Conservation (phyloP, 2,797 vertebrate species). For the Malacoraja senta region DNA sequence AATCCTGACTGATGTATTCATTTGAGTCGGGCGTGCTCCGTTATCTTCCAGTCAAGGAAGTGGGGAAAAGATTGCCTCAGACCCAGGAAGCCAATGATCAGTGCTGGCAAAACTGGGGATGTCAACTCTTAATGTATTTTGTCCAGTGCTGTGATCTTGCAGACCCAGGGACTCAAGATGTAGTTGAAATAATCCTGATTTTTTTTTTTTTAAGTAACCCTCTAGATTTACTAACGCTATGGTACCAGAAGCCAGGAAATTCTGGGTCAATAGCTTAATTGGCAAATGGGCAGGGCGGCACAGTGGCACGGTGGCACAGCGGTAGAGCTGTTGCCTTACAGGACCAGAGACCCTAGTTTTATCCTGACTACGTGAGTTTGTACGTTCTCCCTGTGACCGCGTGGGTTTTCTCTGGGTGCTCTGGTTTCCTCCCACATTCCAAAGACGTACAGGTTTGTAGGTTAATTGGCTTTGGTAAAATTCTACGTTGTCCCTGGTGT, state of each 20-base stretch:
- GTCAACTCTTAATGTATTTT: background rate
- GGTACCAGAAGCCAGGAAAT: background rate
- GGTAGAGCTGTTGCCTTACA: no score
- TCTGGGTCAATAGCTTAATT: background rate
- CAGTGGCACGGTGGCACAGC: no score
- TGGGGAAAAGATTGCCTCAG: background rate
- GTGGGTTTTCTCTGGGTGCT: no score
- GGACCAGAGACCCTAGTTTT: no score
- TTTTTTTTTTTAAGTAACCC: no score
- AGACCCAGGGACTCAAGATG: background rate
- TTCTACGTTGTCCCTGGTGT: no score
- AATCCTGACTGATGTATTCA: background rate
- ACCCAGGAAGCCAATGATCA: background rate
- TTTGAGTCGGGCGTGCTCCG: background rate
- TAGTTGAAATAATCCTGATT: background rate
- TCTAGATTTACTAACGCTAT: background rate
- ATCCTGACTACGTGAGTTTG: no score
- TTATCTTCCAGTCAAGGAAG: background rate
- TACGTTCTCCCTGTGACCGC: no score
- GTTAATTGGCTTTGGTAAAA: no score
- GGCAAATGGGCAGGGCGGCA: background rate
- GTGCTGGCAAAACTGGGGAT: background rate
- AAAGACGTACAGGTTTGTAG: no score
- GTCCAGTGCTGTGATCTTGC: background rate
- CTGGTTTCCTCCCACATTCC: no score